phyloP scores from a whole-genome alignment of 2,888 invertebrate species.

The Polyploca ridens region DNA sequence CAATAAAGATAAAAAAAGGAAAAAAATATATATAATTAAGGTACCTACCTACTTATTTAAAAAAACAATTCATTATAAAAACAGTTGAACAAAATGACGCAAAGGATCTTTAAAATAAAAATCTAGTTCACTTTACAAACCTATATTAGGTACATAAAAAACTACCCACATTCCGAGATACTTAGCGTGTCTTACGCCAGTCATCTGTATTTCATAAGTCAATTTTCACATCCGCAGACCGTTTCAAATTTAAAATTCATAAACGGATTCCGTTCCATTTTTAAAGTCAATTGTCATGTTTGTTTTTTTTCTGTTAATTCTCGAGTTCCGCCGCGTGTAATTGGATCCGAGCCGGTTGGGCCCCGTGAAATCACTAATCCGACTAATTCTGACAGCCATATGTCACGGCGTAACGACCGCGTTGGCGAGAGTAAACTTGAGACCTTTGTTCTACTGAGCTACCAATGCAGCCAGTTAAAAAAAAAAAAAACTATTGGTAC shows the following conservation, averaged over 20 bases:
- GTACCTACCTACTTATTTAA: too few relatives aligned
- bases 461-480: not conserved
- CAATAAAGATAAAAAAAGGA: too few relatives aligned
- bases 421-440: slow-evolving; percentile 47
- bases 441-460: not conserved
- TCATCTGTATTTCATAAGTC: slow-evolving; percentile 52
- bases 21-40: too few relatives aligned
- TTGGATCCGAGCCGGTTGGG: slow-evolving; percentile 74
- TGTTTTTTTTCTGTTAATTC: slow-evolving; percentile 67
- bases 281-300: slow-evolving; percentile 65
- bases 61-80: too few relatives aligned
- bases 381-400: slow-evolving; percentile 84
- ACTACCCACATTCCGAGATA: not conserved
- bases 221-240: slow-evolving; percentile 46
- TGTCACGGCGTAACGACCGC: slow-evolving; percentile 78
- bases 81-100: too few relatives aligned
- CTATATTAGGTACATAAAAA: too few relatives aligned
- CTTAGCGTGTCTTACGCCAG: slow-evolving; percentile 6
- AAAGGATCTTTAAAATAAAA: too few relatives aligned
- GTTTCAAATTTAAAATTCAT: slow-evolving; percentile 57
- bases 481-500: too few relatives aligned
- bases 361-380: slow-evolving; percentile 84
- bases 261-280: slow-evolving; percentile 65
- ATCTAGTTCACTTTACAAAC: too few relatives aligned
- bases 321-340: slow-evolving; percentile 73